Base-by-base conservation (phyloP, 2,888 invertebrate genomes). In the Parnassius glacialis region DNA sequence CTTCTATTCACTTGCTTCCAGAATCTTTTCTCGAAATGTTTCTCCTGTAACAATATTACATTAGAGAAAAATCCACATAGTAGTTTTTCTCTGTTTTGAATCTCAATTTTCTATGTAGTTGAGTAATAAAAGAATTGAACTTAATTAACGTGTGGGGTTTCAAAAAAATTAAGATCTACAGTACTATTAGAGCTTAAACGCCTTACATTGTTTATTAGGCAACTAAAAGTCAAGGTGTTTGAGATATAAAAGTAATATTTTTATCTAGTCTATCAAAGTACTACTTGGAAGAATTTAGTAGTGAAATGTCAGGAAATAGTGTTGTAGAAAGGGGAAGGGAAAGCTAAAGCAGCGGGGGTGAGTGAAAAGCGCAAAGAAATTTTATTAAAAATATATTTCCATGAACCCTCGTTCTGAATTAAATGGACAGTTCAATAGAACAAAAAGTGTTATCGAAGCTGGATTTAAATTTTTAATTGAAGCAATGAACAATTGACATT, bases 1-100 rank as follows among this genome's bases (percentile, higher is more conserved):
- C 95, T 93, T 90, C 94, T 94, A 71, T 94, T 94, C 74, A 96
- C 93, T 83, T 96, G 95, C 87, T 95, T 95, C 95, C 95, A 95
- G 81, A 96, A 95, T 76, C 95, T 92, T 81, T 95, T 94, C 81
- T 96, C 95, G 81, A 95, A 87, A 78, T 95, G 94, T 84, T 95
- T 95, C 78, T 95, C 95, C 95, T 95, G 88, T 60, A 92, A 92
- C 75, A 80, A 84, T 69, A 74, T 69, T 65, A 61, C 41, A 70
- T 70, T 73, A 76, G 72, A 76, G 65, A 69, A 53, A 20, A 12
- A 45, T 45, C n/a, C 5, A 45, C 3, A 12, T 12, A n/a, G 34
- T 7, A 34, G 34, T 34, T 34, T 34, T 34, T 34, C 34, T 34
- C 34, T 34, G 34, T 34, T 34, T 34, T 34, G 34, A 0, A 34